Evolutionary conservation across 2,888 invertebrate species (phyloP), one percentile per base, ranked within the genome.

Genomic region (Coronaproctus castanopsis): DNA sequence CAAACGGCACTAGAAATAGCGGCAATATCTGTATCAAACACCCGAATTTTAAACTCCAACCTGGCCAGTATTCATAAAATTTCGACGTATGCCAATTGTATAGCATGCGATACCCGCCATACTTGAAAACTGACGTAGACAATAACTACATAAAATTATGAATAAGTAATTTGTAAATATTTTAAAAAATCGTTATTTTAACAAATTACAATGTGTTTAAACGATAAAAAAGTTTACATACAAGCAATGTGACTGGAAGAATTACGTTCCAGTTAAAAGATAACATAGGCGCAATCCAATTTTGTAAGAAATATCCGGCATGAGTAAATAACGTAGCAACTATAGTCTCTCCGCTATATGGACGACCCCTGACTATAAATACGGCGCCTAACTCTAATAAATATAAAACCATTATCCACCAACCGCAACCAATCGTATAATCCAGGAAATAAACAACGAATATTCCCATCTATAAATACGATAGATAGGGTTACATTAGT

Each of bases 221-320:
- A n/a, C n/a, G n/a, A n/a, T n/a, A n/a, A n/a, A n/a, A n/a, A n/a
- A n/a, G n/a, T n/a, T n/a, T 55, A 73, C 76, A 75, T 67, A 89
- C 87, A 75, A 88, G 81, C 57, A 90, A 73, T 5, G 84, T 78
- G 57, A 89, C 85, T 0, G 91, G 90, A 66, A 90, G 72, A 58
- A 89, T 75, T 1, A 91, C 86, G 68, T 87, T 91, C 91, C 91
- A 92, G 0, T 83, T 83, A 69, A 91, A 87, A 2, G 86, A 84
- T 21, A 87, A 71, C 62, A 88, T 72, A 10, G 84, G 81, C 3
- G 82, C 83, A 8, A 80, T 78, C 76, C 75, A 82, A 62, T 69
- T 78, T 67, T 71, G 74, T 61, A 75, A 68, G 62, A 70, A 73
- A 61, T 71, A 69, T 52, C 72, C 70, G 23, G 75, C 74, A 21